These are phyloP conservation scores for Tonatia bakeri DNA, from an alignment of 2,113 vertebrate genomes.

Conservation along the genomic window DNA sequence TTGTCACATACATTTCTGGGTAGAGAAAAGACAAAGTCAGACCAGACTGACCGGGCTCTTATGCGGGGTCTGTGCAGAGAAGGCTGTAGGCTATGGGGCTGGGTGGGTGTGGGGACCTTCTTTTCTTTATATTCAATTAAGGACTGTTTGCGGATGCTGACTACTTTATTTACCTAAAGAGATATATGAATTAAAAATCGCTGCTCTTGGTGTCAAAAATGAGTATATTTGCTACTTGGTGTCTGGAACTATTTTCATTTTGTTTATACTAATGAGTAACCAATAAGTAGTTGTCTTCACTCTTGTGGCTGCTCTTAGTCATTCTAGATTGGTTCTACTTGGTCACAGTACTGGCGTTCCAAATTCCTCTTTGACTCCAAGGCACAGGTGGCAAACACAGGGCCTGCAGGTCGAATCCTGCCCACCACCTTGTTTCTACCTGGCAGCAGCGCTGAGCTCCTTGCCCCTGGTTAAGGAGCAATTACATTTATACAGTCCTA, in stretches of 20 bases:
- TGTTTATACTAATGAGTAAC: background rate
- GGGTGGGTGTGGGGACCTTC: background rate
- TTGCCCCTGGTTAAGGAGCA: no score
- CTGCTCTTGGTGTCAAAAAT: background rate
- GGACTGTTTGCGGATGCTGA: background rate
- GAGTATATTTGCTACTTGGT: background rate
- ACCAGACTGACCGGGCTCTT: background rate
- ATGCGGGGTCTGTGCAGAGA: background rate
- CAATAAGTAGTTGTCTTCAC: background rate
- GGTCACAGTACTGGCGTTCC: background rate
- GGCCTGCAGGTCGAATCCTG: no score
- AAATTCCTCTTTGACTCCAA: background rate
- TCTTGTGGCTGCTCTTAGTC: background rate
- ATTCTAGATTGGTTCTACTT: background rate
- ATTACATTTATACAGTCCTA: no score
- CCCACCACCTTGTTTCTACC: no score
- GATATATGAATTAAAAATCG: background rate
- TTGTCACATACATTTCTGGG: background rate
- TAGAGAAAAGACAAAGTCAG: background rate
- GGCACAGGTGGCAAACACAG: no score
- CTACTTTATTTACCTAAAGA: background rate
- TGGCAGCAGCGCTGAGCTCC: no score
- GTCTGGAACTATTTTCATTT: background rate
- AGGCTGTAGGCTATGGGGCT: background rate
- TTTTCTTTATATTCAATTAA: background rate